Conservation (phyloP, 2,888 invertebrate genomes). For the Rhingia rostrata region DNA sequence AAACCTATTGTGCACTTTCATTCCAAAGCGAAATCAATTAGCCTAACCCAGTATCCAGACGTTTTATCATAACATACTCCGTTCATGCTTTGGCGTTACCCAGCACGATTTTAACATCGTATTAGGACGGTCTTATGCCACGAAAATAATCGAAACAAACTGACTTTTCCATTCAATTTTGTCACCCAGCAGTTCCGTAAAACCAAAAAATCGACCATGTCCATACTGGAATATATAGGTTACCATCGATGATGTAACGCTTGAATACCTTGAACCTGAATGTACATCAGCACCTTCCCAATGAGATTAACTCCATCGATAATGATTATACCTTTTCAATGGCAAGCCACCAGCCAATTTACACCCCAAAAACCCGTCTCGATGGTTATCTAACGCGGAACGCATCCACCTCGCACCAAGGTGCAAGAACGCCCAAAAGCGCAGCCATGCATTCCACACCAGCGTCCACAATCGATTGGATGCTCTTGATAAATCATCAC, state of each 20-base stretch:
- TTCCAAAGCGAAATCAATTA: no score
- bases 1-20: no score
- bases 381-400: slow-evolving; percentile 58
- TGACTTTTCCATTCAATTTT: no score
- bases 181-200: no score
- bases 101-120: no score
- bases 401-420: slow-evolving; percentile 27
- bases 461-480: slow-evolving; percentile 59
- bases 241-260: slow-evolving; percentile 49
- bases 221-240: slow-evolving; percentile 13
- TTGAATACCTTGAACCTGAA: slow-evolving; percentile 35
- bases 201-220: no score
- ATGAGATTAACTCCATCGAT: slow-evolving; percentile 29
- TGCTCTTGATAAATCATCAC: slow-evolving; percentile 72
- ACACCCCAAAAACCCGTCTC: slow-evolving; percentile 56
- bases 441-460: slow-evolving; percentile 18
- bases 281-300: background rate
- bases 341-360: slow-evolving; percentile 43
- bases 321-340: slow-evolving; percentile 21
- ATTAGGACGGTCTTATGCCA: no score
- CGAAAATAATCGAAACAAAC: no score
- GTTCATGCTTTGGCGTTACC: no score
- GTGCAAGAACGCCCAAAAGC: slow-evolving; percentile 46
- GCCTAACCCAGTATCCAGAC: no score
- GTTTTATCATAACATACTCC: no score